Conservation (phyloP, 2,113 vertebrate genomes). For the Apaloderma vittatum region DNA sequence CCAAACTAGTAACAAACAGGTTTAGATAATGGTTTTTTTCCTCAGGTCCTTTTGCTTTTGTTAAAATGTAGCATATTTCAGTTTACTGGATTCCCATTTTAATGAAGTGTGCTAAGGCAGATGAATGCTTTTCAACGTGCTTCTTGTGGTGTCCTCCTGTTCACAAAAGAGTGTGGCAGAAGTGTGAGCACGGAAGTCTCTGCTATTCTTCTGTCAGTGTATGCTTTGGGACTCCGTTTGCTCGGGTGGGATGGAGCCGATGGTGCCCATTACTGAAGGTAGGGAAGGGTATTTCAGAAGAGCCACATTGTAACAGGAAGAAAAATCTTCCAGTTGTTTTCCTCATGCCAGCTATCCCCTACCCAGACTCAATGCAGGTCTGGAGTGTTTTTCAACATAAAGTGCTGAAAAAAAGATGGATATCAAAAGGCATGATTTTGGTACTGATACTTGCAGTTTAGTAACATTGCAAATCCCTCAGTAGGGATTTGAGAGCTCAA, state of each 20-base stretch:
- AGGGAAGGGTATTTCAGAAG: neutral
- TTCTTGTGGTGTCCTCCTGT: neutral
- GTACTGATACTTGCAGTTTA: neutral
- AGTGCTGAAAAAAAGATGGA: accelerated
- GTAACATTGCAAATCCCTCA: neutral
- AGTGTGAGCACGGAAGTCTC: neutral
- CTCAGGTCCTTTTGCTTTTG: neutral
- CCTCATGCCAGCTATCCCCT: neutral
- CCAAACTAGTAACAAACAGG: neutral
- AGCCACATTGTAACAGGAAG: neutral
- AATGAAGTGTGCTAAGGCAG: neutral
- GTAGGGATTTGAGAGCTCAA: neutral
- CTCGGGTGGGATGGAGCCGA: neutral
- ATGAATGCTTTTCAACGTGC: neutral
- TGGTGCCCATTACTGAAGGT: neutral
- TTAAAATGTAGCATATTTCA: neutral
- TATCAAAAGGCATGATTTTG: neutral
- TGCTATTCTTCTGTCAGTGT: accelerated
- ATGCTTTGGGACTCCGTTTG: accelerated
- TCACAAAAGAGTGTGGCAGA: neutral
- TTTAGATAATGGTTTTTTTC: neutral
- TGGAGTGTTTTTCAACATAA: neutral
- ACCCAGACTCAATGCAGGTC: neutral
- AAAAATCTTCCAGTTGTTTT: neutral
- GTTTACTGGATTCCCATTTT: neutral